Base-by-base conservation (phyloP, 2,797 vertebrate species). In the Gadopsis marmoratus region DNA sequence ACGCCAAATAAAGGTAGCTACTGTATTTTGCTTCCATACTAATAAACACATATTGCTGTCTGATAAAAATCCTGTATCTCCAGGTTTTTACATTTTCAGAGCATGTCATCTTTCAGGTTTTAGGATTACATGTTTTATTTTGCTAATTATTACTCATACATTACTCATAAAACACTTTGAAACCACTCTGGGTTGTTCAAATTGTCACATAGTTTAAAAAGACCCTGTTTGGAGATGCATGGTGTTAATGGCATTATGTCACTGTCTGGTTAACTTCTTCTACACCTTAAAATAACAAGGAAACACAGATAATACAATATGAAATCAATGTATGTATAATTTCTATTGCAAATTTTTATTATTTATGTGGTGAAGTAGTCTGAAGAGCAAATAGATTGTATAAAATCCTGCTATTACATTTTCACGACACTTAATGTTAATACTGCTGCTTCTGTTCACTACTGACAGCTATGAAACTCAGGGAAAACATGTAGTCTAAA, bases 401-500 rank as follows among this genome's bases (percentile, higher is more conserved):
- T 62, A 19, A 68, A 64, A 65, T 26, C 26, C 21, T 3, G 54
- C 0, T 48, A 1, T 43, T 19, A 59, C 12, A 14, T 71, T 67
- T 76, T 81, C 16, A 58, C 26, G 53, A 62, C 59, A 51, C 39
- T 14, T 31, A 33, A n/a, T 23, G 58, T 29, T 47, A 69, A 77
- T 53, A 1, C 33, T 45, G 7, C 66, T 66, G n/a, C 48, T 39
- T 78, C 7, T 59, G 3, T 55, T 71, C 23, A 66, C 29, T 35
- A 21, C 55, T 80, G 82, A 77, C 85, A 88, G 33, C 45, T 56
- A 13, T 47, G 19, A 80, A 84, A 78, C 53, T 69, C 61, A 14
- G 47, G 55, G 65, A 82, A 77, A 75, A 72, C 19, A 70, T 14
- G 33, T 8, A 72, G 31, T 45, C 58, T 48, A 17, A 76, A 67